Percentiles rank a stretch among this genome's conserved stretches.
Conservation (phyloP, 2,797 vertebrate genomes). For the Oophaga sylvatica region DNA sequence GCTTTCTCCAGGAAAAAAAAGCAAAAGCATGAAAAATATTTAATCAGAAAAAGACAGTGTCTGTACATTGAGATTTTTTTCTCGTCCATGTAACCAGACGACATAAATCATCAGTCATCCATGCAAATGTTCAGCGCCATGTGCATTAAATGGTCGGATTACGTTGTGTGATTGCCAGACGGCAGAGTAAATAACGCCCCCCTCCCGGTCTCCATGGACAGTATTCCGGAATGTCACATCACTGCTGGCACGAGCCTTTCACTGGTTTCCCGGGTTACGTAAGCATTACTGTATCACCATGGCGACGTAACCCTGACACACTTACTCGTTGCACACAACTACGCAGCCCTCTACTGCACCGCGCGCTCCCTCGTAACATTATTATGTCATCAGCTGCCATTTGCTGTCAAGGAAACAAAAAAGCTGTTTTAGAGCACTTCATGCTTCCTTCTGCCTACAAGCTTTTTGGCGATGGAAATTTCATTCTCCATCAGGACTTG, state of each 20-base stretch:
- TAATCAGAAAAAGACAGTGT: too few relatives aligned
- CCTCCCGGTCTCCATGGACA: conserved; percentile 8
- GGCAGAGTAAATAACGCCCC: not conserved
- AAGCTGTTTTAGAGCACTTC: not conserved
- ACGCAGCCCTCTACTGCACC: conserved; percentile 17
- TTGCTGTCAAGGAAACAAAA: conserved; percentile 58
- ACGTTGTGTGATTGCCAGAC: not conserved
- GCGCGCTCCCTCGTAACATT: conserved; percentile 27
- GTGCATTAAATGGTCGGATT: not conserved
- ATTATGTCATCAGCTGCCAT: conserved; percentile 59
- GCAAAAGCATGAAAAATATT: too few relatives aligned
- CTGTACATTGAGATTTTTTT: not conserved
- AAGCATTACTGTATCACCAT: conserved; percentile 56
- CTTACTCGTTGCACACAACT: conserved; percentile 36
- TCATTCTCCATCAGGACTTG: too few relatives aligned
- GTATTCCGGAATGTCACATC: conserved; percentile 41
- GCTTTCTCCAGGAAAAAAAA: not conserved
- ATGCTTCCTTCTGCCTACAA: too few relatives aligned
- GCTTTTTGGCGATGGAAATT: too few relatives aligned
- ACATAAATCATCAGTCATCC: not conserved
- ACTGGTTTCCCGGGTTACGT: conserved; percentile 55
- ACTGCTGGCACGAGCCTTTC: conserved; percentile 21
- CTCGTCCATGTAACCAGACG: not conserved
- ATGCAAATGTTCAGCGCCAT: not conserved
- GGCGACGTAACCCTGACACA: conserved; percentile 56